Evolutionary conservation across 1,140 invertebrate genomes (phyloP).

Genomic region (Arion vulgaris): DNA sequence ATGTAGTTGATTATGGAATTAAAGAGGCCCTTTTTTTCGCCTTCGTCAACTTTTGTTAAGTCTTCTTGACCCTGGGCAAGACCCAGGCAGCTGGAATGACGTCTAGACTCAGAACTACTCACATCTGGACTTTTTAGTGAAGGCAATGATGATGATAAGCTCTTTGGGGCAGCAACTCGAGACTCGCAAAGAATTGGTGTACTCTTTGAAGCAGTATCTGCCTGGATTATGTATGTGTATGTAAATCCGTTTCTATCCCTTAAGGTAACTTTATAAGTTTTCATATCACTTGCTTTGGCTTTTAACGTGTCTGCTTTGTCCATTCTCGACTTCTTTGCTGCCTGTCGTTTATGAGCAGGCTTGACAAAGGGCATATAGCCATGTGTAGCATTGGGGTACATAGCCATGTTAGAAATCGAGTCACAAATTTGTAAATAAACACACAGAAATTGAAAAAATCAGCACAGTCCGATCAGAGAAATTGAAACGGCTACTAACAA

Average conservation of each 20-base stretch:
- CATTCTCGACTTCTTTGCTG: constrained; percentile 51
- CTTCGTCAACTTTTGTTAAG: constrained; percentile 45
- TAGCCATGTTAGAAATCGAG: constrained; percentile 52
- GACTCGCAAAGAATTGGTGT: constrained; percentile 62
- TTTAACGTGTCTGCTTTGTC: constrained; percentile 50
- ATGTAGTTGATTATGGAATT: constrained; percentile 63
- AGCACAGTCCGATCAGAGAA: too few species aligned
- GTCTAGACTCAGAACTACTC: constrained; percentile 24
- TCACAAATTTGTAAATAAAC: too few species aligned
- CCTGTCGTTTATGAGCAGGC: constrained; percentile 47
- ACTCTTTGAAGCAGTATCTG: constrained; percentile 60
- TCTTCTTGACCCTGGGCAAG: constrained; percentile 39
- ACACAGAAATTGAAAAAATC: too few species aligned
- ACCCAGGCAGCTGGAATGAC: constrained; percentile 37
- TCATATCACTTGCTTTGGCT: constrained; percentile 48
- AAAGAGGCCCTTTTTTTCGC: constrained; percentile 65
- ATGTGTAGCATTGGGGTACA: constrained; percentile 68
- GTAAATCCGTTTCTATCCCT: constrained; percentile 63
- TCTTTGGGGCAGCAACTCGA: constrained; percentile 48
- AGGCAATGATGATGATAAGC: constrained; percentile 53
- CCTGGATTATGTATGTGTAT: constrained; percentile 67
- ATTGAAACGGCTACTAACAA: too few species aligned
- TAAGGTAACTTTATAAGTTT: constrained; percentile 66
- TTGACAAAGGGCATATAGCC: constrained; percentile 69
- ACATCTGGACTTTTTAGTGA: constrained; percentile 44